Percentiles rank a stretch among this genome's conserved stretches.
phyloP scores from a whole-genome alignment of 2,797 vertebrate species.

The Xyrichtys novacula region DNA sequence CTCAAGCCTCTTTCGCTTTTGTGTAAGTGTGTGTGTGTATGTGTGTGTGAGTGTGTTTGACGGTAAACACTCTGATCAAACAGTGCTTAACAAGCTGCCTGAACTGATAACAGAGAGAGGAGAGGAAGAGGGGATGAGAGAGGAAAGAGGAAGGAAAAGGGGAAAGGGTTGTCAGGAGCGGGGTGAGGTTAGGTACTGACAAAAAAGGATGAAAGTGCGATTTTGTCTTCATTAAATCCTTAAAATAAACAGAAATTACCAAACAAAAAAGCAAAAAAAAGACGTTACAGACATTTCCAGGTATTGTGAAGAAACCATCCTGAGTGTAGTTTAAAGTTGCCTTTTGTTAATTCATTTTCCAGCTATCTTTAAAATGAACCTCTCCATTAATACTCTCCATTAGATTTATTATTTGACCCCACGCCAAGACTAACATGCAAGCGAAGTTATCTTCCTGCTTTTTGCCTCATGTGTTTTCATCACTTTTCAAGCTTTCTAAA shows the following conservation, averaged over 20 bases:
- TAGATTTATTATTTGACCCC: not conserved
- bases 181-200: conserved; percentile 48
- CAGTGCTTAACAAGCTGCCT: conserved; percentile 87
- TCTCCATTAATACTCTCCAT: not conserved
- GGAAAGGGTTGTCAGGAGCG: conserved; percentile 42
- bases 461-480: conserved; percentile 12
- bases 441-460: conserved; percentile 8
- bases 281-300: conserved; percentile 42
- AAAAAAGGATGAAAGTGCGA: conserved; percentile 32
- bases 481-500: conserved; percentile 14
- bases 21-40: conserved; percentile 36
- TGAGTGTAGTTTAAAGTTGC: not conserved
- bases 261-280: no score
- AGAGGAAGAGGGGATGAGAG: conserved; percentile 69
- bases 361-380: not conserved
- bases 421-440: not conserved
- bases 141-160: conserved; percentile 75
- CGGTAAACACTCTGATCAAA: conserved; percentile 88
- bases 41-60: conserved; percentile 70
- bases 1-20: conserved; percentile 77
- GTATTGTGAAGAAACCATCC: conserved; percentile 4
- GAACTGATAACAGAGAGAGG: conserved; percentile 83
- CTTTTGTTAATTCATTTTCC: conserved; percentile 2
- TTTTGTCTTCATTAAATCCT: conserved; percentile 49
- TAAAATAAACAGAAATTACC: conserved; percentile 18